Percentiles rank a stretch among this genome's conserved stretches.
phyloP scores from a whole-genome alignment of 2,888 invertebrate species.

The Synergus laeviventris region DNA sequence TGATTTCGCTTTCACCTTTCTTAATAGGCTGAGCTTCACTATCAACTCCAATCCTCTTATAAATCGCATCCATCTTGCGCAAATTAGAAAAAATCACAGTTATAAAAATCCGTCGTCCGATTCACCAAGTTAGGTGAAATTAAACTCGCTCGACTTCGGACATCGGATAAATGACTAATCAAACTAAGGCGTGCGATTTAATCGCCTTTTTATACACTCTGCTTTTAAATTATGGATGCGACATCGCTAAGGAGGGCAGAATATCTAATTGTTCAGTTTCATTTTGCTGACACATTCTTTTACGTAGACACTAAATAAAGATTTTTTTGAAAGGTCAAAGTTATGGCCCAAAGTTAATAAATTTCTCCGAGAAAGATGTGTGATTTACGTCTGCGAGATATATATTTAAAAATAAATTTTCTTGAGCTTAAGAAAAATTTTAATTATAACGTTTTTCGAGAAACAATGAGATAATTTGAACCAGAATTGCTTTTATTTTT shows the following conservation, averaged over 20 bases:
- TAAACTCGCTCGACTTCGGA: constrained; percentile 39
- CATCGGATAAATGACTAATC: constrained; percentile 42
- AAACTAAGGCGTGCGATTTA: constrained; percentile 42
- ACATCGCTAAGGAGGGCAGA: constrained; percentile 42
- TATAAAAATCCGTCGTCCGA: constrained; percentile 5
- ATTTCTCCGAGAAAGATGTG: neutral
- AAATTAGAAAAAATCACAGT: constrained; percentile 9
- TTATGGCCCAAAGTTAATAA: neutral
- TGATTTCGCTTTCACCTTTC: constrained; percentile 56
- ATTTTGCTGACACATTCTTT: constrained; percentile 54
- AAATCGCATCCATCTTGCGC: constrained; percentile 57
- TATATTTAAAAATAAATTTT: neutral
- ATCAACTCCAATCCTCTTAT: constrained; percentile 56
- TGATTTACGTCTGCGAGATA: neutral
- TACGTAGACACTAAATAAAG: constrained; percentile 47
- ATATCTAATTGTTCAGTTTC: constrained; percentile 33
- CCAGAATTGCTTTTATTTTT: neutral
- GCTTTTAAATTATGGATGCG: constrained; percentile 41
- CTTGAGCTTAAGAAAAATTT: neutral
- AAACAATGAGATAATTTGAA: neutral
- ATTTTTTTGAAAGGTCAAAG: neutral
- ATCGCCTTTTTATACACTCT: constrained; percentile 47
- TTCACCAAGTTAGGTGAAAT: neutral
- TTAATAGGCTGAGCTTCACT: constrained; percentile 44
- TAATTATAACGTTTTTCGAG: neutral